phyloP scores from a whole-genome alignment of 2,113 vertebrate species.

The Xiphophorus maculatus region DNA sequence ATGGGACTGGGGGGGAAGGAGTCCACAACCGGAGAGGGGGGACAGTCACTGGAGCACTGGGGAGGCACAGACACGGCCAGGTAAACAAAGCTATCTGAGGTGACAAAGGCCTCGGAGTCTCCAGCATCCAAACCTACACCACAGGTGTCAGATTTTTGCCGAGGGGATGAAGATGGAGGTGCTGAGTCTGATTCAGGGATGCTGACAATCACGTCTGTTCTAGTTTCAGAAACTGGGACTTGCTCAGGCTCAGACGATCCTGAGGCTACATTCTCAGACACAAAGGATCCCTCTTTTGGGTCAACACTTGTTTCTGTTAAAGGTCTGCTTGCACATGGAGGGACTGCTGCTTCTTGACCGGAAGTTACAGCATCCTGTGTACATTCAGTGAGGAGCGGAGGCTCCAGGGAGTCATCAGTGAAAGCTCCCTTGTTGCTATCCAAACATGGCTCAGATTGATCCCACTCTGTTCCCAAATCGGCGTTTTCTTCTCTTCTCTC shows the following conservation, averaged over 20 bases:
- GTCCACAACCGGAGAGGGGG: constrained; percentile 73
- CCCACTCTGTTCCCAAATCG: constrained; percentile 62
- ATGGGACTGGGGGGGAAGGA: constrained; percentile 77
- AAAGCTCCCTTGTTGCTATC: constrained; percentile 52
- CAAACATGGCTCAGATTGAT: constrained; percentile 64
- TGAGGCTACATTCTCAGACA: constrained; percentile 37
- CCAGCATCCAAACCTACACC: constrained; percentile 58
- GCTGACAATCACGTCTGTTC: constrained; percentile 40
- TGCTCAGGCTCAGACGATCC: constrained; percentile 31
- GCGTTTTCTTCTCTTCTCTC: constrained; percentile 39
- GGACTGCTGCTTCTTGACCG: constrained; percentile 52
- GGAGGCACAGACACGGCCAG: constrained; percentile 79
- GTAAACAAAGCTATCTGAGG: constrained; percentile 84
- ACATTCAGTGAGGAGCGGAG: constrained; percentile 36
- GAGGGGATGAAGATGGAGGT: constrained; percentile 43
- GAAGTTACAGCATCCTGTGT: constrained; percentile 47
- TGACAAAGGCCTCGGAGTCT: constrained; percentile 74
- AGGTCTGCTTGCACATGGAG: constrained; percentile 35
- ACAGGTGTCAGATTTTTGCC: constrained; percentile 32
- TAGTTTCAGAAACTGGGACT: constrained; percentile 28
- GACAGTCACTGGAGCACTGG: constrained; percentile 64
- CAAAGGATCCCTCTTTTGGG: constrained; percentile 37
- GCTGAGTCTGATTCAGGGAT: constrained; percentile 60
- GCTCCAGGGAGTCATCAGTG: constrained; percentile 53
- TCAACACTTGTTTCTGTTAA: constrained; percentile 35